phyloP scores from a whole-genome alignment of 2,888 invertebrate species.

The Scrobipalpa costella region DNA sequence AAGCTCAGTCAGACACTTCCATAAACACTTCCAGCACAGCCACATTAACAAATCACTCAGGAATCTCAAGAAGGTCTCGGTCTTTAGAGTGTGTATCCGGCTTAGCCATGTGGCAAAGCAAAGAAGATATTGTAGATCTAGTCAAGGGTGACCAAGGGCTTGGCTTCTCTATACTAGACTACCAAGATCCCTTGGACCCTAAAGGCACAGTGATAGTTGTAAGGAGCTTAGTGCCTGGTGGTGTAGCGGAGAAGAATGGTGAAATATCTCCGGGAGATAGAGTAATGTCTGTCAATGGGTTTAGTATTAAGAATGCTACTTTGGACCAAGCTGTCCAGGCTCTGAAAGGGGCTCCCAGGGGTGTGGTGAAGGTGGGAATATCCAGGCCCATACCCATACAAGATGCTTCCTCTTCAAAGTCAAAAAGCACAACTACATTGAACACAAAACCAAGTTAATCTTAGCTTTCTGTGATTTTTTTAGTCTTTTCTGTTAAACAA shows the following conservation, averaged over 20 bases:
- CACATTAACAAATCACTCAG: slow-evolving; percentile 85
- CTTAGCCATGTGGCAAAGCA: slow-evolving; percentile 97
- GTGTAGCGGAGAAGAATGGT: slow-evolving; percentile 97
- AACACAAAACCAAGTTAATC: slow-evolving; percentile 73
- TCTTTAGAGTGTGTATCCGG: slow-evolving; percentile 97
- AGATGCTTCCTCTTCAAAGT: slow-evolving; percentile 52
- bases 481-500: slow-evolving; percentile 12
- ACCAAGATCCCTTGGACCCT: slow-evolving; percentile 98
- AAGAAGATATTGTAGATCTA: slow-evolving; percentile 94
- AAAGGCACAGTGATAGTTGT: slow-evolving; percentile 98
- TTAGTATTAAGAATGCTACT: slow-evolving; percentile 93
- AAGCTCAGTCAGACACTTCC: slow-evolving; percentile 97
- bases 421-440: slow-evolving; percentile 67
- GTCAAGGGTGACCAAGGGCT: slow-evolving; percentile 97
- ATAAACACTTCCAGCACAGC: slow-evolving; percentile 93
- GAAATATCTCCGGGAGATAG: slow-evolving; percentile 97
- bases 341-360: slow-evolving; percentile 95
- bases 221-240: slow-evolving; percentile 97
- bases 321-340: slow-evolving; percentile 98
- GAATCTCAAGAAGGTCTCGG: slow-evolving; percentile 88
- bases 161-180: slow-evolving; percentile 98
- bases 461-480: slow-evolving; percentile 42
- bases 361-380: slow-evolving; percentile 94
- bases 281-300: slow-evolving; percentile 94
- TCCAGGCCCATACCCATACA: slow-evolving; percentile 88